A percentile compares a stretch with the other conserved stretches of the same genome.
Evolutionary conservation across 2,888 invertebrate genomes (phyloP).

Genomic region (Protonemura montana): DNA sequence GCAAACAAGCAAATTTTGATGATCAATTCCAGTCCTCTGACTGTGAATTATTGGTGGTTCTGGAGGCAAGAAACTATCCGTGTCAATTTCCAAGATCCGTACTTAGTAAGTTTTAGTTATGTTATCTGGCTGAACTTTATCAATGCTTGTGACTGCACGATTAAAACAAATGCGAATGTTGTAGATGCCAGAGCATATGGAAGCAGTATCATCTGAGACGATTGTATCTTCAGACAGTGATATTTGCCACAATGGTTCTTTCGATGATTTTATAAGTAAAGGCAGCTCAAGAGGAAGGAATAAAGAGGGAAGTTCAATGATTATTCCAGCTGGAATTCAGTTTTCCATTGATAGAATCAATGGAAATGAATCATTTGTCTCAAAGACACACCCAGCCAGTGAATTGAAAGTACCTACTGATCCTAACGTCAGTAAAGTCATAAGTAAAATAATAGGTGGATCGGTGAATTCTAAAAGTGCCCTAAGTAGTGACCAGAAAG

Average conservation of each 20-base stretch:
- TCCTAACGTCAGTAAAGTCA: neutral
- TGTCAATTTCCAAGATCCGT: constrained; percentile 57
- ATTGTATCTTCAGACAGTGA: neutral
- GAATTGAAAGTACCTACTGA: neutral
- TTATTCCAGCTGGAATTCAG: neutral
- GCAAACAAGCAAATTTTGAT: constrained; percentile 60
- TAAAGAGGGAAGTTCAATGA: neutral
- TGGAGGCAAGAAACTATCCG: constrained; percentile 53
- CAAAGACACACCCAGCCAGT: neutral
- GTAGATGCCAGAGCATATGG: neutral
- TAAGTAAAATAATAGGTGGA: neutral
- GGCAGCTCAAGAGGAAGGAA: neutral
- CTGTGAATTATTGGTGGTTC: constrained; percentile 60
- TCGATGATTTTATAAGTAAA: neutral
- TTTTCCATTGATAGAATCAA: neutral
- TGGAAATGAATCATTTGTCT: neutral
- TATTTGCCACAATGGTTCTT: neutral
- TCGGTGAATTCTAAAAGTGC: neutral
- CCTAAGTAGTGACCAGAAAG: neutral
- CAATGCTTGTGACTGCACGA: neutral
- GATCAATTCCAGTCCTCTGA: constrained; percentile 64
- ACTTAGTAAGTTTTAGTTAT: neutral
- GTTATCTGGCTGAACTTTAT: neutral
- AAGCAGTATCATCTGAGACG: neutral
- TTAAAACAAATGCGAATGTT: neutral